These are phyloP conservation scores for Lithophane socia DNA, from an alignment of 2,888 invertebrate genomes.

Conservation along the genomic window DNA sequence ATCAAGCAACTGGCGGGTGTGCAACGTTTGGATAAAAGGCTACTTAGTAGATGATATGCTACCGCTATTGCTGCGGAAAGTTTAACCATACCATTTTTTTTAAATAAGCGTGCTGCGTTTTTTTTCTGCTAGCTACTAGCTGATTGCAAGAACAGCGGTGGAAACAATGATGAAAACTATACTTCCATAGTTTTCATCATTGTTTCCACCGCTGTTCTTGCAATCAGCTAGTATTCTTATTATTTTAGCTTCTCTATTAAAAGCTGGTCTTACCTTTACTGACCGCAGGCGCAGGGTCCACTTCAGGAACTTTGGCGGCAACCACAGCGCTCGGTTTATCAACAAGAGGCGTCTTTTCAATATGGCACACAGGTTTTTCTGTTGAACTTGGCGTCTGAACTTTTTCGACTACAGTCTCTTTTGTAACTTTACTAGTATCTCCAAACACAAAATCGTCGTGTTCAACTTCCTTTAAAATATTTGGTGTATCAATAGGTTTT, in stretches of 20 bases:
- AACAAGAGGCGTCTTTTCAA: constrained; percentile 3
- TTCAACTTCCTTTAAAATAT: constrained; percentile 6
- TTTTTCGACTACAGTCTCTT: constrained; percentile 2
- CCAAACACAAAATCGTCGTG: constrained; percentile 50
- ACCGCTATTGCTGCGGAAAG: not conserved
- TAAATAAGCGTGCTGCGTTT: no score
- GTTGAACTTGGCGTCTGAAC: not conserved
- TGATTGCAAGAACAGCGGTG: not conserved
- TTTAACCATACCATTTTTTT: not conserved
- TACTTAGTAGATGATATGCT: not conserved
- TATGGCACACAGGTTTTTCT: constrained; percentile 4
- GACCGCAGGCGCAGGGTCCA: not conserved
- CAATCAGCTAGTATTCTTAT: no score
- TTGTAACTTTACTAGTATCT: constrained; percentile 21
- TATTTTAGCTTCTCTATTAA: not conserved
- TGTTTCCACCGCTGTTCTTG: no score
- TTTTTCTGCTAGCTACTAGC: not conserved
- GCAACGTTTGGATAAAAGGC: not conserved
- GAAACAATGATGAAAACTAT: not conserved
- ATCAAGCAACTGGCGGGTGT: not conserved
- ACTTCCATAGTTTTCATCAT: no score
- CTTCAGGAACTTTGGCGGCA: constrained; percentile 11
- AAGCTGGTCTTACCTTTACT: constrained; percentile 21
- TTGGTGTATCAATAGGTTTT: constrained; percentile 1
- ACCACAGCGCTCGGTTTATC: not conserved